A percentile compares a stretch with the other conserved stretches of the same genome.
These are phyloP conservation scores for Bettongia penicillata DNA, from an alignment of 2,113 vertebrate species.

Conservation along the genomic window DNA sequence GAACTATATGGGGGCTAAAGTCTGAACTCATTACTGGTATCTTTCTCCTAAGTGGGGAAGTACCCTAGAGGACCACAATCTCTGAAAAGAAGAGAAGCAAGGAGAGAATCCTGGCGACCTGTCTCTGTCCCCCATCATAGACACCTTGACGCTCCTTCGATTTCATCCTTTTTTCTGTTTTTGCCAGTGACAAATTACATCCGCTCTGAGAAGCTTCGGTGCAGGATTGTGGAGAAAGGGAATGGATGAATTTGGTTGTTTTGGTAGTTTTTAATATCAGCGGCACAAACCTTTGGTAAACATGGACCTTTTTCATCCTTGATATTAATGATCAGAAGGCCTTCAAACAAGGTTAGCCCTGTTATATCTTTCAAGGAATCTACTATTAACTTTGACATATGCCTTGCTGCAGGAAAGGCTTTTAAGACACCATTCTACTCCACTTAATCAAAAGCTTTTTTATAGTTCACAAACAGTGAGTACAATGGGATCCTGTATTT, in stretches of 20 bases:
- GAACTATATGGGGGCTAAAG: background rate
- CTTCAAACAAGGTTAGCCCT: background rate
- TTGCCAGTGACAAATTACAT: background rate
- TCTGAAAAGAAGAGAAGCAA: background rate
- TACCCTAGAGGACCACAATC: background rate
- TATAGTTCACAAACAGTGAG: background rate
- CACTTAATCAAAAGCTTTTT: background rate
- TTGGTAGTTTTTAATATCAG: background rate
- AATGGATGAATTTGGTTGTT: background rate
- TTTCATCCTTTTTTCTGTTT: background rate
- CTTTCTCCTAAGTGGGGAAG: background rate
- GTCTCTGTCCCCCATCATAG: background rate
- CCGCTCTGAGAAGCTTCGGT: background rate
- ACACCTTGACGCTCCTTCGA: background rate
- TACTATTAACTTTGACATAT: background rate
- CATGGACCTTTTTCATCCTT: background rate
- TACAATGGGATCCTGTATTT: background rate
- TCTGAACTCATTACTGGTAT: background rate
- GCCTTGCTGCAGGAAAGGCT: background rate
- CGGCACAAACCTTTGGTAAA: background rate
- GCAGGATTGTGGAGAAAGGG: background rate
- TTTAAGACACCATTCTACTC: background rate
- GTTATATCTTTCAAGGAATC: background rate
- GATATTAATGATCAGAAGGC: background rate
- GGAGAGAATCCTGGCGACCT: background rate